phyloP scores from a whole-genome alignment of 1,140 invertebrate species.

The Ridgeia piscesae region DNA sequence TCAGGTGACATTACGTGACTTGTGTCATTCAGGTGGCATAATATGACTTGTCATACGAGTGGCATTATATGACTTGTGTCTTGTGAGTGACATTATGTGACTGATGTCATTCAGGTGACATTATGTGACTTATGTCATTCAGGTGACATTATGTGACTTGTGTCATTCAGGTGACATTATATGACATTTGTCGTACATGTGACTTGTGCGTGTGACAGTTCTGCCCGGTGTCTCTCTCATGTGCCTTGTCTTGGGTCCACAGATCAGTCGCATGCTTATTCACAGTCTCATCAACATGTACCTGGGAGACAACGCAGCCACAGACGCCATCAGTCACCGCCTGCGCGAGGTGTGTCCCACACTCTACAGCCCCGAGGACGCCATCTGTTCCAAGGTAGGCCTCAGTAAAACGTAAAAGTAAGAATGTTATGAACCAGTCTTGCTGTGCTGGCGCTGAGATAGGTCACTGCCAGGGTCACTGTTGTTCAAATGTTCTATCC shows the following conservation, averaged over 20 bases:
- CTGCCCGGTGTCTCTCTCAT: no score
- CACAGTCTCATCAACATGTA: constrained; percentile 68
- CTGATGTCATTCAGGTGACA: no score
- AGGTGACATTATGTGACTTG: no score
- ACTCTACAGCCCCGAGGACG: constrained; percentile 93
- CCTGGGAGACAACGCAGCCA: constrained; percentile 90
- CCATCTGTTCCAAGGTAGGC: constrained; percentile 83
- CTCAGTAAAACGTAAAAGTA: no score
- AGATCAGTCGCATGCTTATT: constrained; percentile 56
- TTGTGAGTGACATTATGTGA: background rate
- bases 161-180: no score
- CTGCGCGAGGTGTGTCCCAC: constrained; percentile 90
- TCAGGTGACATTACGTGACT: background rate
- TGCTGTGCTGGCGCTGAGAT: no score
- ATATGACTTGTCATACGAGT: no score
- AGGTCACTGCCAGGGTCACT: no score
- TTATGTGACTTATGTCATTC: no score
- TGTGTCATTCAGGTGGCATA: background rate
- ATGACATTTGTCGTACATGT: no score
- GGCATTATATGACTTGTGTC: background rate
- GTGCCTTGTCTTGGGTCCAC: constrained; percentile 11
- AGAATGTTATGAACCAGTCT: no score
- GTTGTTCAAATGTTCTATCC: no score
- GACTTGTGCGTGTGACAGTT: background rate
- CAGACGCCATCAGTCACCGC: constrained; percentile 84